Percentiles rank a stretch among this genome's conserved stretches.
Evolutionary conservation across 2,888 invertebrate species (phyloP).

Genomic region (Drosophila pegasa): DNA sequence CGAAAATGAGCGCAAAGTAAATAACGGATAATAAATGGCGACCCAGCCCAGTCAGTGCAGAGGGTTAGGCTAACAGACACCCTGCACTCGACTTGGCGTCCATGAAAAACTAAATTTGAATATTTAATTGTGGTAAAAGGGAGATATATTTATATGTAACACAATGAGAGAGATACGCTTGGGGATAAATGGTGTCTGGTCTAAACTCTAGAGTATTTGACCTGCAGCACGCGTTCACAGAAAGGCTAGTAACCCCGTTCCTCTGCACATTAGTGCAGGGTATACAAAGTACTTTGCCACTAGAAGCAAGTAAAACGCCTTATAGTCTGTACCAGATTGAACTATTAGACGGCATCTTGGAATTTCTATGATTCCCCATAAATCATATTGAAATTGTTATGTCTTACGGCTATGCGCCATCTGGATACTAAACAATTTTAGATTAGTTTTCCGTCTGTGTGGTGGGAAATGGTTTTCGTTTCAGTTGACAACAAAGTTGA

Average conservation of each 20-base stretch:
- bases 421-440: neutral
- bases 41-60: neutral
- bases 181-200: no score
- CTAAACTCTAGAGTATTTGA: neutral
- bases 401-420: neutral
- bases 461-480: no score
- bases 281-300: neutral
- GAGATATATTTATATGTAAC: no score
- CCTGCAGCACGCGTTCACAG: neutral
- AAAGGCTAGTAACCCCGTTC: neutral
- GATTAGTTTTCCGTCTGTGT: no score
- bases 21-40: conserved; percentile 36
- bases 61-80: neutral
- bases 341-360: neutral
- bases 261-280: neutral
- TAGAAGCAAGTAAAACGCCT: neutral
- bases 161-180: no score
- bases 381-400: neutral
- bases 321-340: neutral
- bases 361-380: neutral
- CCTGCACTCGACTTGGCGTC: neutral
- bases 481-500: no score
- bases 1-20: conserved; percentile 57
- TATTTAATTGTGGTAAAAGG: neutral
- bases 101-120: no score